Conservation (phyloP, 30 jellyfish, hydroid and myxozoan species). For the Phacellophora camtschatica region DNA sequence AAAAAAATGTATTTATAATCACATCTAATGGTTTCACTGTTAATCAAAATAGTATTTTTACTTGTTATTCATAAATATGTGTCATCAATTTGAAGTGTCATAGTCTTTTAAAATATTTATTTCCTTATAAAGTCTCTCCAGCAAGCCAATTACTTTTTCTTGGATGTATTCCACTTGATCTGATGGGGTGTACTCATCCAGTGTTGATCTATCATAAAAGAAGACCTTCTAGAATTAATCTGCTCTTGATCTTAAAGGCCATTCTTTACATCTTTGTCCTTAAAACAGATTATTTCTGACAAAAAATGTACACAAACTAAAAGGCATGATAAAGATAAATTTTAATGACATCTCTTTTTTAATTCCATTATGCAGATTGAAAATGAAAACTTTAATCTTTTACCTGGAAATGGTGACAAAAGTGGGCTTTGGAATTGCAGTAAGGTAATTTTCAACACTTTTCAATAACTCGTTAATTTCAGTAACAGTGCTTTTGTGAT, state of each 20-base stretch:
- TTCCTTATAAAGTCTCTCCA: constrained; percentile 34
- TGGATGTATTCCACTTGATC: constrained; percentile 87
- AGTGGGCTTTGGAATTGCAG: constrained; percentile 47
- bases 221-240: no score
- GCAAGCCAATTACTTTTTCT: constrained; percentile 48
- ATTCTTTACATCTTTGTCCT: no score
- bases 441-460: constrained; percentile 22
- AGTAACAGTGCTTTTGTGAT: constrained; percentile 63
- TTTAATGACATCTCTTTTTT: no score
- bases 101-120: constrained; percentile 41
- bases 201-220: constrained; percentile 94
- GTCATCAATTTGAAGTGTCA: neutral
- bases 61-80: no score
- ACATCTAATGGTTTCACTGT: no score
- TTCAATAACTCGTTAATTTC: constrained; percentile 45
- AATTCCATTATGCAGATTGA: no score
- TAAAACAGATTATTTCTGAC: neutral
- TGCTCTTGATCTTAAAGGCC: no score
- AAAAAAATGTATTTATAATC: no score
- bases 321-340: no score
- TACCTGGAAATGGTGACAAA: constrained; percentile 93
- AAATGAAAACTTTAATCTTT: no score
- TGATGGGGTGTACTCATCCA: constrained; percentile 87
- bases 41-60: no score
- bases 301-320: no score